These are phyloP conservation scores for Aphelocoma californica DNA, from an alignment of 2,797 vertebrate genomes.

Conservation along the genomic window DNA sequence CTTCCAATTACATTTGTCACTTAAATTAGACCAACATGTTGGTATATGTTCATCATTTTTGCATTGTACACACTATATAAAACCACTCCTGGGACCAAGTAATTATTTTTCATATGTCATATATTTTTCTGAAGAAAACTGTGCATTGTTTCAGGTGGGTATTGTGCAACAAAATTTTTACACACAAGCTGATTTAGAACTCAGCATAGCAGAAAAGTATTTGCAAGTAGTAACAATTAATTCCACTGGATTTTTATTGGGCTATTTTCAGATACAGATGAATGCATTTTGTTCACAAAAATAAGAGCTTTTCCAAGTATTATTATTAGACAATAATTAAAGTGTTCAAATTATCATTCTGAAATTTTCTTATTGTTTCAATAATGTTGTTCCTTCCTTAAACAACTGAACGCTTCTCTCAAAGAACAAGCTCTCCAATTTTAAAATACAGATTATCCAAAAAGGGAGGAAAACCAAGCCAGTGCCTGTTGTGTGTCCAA, in stretches of 20 bases:
- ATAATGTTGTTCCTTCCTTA: neutral
- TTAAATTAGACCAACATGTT: neutral
- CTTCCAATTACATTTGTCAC: neutral
- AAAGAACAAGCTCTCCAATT: neutral
- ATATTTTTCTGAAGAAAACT: slow-evolving; percentile 5
- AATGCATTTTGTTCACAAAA: slow-evolving; percentile 28
- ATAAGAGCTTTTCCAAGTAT: neutral
- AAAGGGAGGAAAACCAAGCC: neutral
- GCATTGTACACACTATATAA: neutral
- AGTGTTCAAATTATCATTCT: neutral
- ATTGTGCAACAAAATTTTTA: neutral
- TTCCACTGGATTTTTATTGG: slow-evolving; percentile 37
- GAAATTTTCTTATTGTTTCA: neutral
- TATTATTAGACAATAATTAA: neutral
- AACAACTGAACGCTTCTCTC: neutral
- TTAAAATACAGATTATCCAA: neutral
- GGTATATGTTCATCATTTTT: neutral
- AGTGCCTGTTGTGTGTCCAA: neutral
- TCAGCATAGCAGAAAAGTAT: slow-evolving; percentile 3
- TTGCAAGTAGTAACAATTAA: slow-evolving; percentile 12
- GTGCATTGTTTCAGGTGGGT: neutral
- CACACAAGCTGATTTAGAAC: neutral
- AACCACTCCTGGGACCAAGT: neutral
- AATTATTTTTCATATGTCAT: neutral
- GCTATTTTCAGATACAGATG: neutral